A percentile compares a stretch with the other conserved stretches of the same genome.
These are phyloP conservation scores for Acanthoscelides obtectus DNA, from an alignment of 2,888 invertebrate species.

Conservation along the genomic window DNA sequence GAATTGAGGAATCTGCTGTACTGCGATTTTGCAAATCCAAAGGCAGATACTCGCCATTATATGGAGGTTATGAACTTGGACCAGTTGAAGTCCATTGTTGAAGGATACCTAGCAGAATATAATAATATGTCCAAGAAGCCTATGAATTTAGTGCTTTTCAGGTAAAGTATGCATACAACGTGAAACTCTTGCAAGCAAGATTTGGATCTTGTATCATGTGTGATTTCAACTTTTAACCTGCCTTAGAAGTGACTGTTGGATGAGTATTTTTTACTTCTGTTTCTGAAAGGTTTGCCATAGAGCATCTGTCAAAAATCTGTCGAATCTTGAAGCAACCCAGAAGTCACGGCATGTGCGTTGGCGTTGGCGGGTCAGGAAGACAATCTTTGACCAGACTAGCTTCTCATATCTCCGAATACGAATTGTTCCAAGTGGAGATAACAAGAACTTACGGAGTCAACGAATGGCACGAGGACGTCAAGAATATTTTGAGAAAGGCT, in stretches of 20 bases:
- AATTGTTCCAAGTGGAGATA: constrained; percentile 88
- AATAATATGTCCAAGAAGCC: constrained; percentile 96
- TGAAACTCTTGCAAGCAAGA: too few species aligned
- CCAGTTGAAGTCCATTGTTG: constrained; percentile 74
- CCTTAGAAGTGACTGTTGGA: too few species aligned
- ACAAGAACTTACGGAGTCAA: constrained; percentile 74
- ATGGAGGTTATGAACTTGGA: constrained; percentile 84
- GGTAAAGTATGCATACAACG: constrained; percentile 46
- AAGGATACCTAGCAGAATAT: constrained; percentile 83
- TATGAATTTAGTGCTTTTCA: constrained; percentile 90
- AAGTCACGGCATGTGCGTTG: constrained; percentile 75
- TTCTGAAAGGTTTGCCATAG: constrained; percentile 76
- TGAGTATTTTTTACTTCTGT: too few species aligned
- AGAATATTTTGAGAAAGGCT: constrained; percentile 69
- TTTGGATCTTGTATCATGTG: too few species aligned
- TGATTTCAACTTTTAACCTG: too few species aligned
- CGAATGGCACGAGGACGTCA: constrained; percentile 92
- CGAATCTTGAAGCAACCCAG: constrained; percentile 89
- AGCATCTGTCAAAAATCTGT: constrained; percentile 87
- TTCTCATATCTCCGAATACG: constrained; percentile 92
- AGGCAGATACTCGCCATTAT: constrained; percentile 83
- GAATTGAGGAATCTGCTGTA: constrained; percentile 84
- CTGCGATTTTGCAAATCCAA: constrained; percentile 94
- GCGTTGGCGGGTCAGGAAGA: constrained; percentile 89
- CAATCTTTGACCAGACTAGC: constrained; percentile 87